Percentiles rank a stretch among this genome's conserved stretches.
phyloP scores from a whole-genome alignment of 2,888 invertebrate species.

The Hirtodrosophila confusa region DNA sequence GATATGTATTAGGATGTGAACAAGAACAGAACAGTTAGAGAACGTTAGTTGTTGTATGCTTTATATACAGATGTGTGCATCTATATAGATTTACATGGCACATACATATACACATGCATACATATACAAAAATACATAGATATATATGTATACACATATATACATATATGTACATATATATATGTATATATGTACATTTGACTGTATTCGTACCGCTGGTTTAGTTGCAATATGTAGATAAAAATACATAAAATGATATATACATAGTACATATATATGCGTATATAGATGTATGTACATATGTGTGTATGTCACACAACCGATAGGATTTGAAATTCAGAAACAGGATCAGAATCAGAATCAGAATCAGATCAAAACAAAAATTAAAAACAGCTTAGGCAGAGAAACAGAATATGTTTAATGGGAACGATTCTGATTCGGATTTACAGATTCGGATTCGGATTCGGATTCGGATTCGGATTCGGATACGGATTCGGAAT shows the following conservation, averaged over 20 bases:
- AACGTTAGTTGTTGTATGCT: slow-evolving; percentile 34
- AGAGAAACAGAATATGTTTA: neutral
- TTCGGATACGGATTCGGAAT: neutral
- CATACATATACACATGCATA: slow-evolving; percentile 10
- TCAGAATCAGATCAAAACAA: neutral
- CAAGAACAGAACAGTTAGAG: slow-evolving; percentile 12
- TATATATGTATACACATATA: neutral
- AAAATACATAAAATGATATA: slow-evolving; percentile 16
- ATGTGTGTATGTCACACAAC: slow-evolving; percentile 11
- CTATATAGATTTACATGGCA: slow-evolving; percentile 11
- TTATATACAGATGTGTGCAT: slow-evolving; percentile 16
- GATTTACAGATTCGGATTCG: neutral
- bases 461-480: neutral
- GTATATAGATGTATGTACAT: slow-evolving; percentile 3
- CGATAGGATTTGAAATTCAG: slow-evolving; percentile 3
- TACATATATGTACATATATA: slow-evolving; percentile 2
- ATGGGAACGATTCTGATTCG: no score
- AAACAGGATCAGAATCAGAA: neutral
- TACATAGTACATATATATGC: slow-evolving; percentile 12
- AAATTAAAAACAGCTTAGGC: neutral
- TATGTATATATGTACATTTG: slow-evolving; percentile 23
- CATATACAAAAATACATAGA: slow-evolving; percentile 9
- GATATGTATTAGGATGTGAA: slow-evolving; percentile 5
- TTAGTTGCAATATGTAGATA: slow-evolving; percentile 78
- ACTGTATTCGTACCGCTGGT: slow-evolving; percentile 58